Conservation (phyloP, 2,797 vertebrate species). For the Pelodytes ibericus region DNA sequence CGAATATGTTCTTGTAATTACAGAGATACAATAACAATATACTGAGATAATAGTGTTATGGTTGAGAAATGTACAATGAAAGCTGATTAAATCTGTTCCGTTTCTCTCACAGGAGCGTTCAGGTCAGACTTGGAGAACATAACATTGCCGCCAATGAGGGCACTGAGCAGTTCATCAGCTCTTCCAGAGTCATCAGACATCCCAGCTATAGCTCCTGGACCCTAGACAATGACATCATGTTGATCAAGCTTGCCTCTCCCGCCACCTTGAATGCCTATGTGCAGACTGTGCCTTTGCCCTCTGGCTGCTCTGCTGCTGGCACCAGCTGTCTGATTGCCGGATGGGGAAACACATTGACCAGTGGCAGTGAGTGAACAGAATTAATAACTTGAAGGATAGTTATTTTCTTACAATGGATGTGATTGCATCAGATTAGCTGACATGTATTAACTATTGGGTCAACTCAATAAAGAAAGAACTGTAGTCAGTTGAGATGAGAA, state of each 20-base stretch:
- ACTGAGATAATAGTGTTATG: too few species aligned
- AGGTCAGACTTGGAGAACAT: constrained; percentile 80
- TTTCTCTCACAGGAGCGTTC: constrained; percentile 69
- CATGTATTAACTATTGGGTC: too few species aligned
- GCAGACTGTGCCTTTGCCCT: constrained; percentile 74
- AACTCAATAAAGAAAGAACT: too few species aligned
- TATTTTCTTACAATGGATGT: too few species aligned
- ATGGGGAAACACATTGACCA: constrained; percentile 80
- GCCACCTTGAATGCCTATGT: constrained; percentile 73
- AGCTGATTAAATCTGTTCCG: too few species aligned
- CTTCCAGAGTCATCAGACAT: constrained; percentile 74
- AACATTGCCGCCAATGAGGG: constrained; percentile 73
- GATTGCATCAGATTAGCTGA: too few species aligned
- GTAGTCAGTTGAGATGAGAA: too few species aligned
- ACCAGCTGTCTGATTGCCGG: constrained; percentile 79
- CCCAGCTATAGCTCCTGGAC: constrained; percentile 68
- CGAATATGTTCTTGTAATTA: too few species aligned
- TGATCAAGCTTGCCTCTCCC: constrained; percentile 72
- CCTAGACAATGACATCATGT: constrained; percentile 79
- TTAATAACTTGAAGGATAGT: background rate
- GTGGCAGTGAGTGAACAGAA: constrained; percentile 64
- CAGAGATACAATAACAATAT: too few species aligned
- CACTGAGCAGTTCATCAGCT: constrained; percentile 77
- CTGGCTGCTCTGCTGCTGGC: constrained; percentile 67
- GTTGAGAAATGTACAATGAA: too few species aligned